phyloP scores from a whole-genome alignment of 1,140 invertebrate species.

The Bombus balteatus region DNA sequence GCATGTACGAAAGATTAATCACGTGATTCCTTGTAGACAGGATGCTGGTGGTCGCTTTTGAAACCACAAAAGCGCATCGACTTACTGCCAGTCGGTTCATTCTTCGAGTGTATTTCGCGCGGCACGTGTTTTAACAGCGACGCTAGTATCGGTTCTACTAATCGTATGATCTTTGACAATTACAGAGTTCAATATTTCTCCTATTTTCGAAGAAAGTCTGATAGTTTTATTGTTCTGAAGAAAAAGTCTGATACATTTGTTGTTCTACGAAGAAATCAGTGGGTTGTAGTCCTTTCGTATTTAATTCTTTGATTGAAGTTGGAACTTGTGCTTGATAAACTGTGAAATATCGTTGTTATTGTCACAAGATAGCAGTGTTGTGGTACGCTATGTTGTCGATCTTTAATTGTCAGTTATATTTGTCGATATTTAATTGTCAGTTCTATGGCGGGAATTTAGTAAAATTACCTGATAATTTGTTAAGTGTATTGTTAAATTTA shows the following conservation, averaged over 20 bases:
- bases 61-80: slow-evolving; percentile 54
- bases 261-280: background rate
- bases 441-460: background rate
- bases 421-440: background rate
- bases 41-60: slow-evolving; percentile 54
- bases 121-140: background rate
- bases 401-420: background rate
- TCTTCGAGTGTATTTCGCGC: slow-evolving; percentile 32
- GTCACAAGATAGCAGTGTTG: background rate
- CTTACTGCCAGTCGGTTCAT: slow-evolving; percentile 48
- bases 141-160: background rate
- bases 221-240: background rate
- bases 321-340: background rate
- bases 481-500: background rate
- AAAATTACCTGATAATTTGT: background rate
- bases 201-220: background rate
- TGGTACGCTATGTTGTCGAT: background rate
- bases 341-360: background rate
- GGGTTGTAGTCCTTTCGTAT: background rate
- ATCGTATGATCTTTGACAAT: background rate
- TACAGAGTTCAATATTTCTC: background rate
- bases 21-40: slow-evolving; percentile 47
- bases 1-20: slow-evolving; percentile 36
- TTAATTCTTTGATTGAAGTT: background rate
- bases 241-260: background rate